phyloP scores from a whole-genome alignment of 2,113 vertebrate genomes.

The Nothocercus julius region DNA sequence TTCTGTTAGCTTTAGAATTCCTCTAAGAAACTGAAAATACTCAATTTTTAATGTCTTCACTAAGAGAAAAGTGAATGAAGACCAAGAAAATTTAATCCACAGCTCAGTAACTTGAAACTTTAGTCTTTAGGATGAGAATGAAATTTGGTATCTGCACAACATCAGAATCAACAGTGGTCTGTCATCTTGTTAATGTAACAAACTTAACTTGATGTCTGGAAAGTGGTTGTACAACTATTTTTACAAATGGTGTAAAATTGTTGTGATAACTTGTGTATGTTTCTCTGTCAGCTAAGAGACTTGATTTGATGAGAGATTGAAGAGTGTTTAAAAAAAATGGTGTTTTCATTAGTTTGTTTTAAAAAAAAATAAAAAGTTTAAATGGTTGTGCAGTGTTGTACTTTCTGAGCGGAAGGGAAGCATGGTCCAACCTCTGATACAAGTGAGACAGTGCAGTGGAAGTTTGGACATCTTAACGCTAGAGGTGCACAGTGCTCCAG shows the following conservation, averaged over 20 bases:
- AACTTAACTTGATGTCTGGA: not conserved
- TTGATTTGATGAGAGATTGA: slow-evolving; percentile 34
- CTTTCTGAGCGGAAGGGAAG: not conserved
- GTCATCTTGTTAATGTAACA: slow-evolving; percentile 15
- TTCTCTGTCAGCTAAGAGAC: slow-evolving; percentile 3
- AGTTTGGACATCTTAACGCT: not conserved
- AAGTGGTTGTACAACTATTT: slow-evolving; percentile 30
- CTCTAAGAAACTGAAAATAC: slow-evolving; percentile 25
- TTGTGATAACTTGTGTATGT: slow-evolving; percentile 41
- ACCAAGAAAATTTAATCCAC: slow-evolving; percentile 33
- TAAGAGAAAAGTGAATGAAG: slow-evolving; percentile 8
- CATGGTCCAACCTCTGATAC: not conserved
- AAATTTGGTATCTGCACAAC: slow-evolving; percentile 36
- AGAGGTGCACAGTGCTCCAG: not conserved
- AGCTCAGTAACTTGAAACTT: slow-evolving; percentile 32
- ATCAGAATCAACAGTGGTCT: not conserved
- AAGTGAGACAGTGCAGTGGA: not conserved
- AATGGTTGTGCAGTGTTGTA: not conserved
- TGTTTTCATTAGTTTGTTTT: not conserved
- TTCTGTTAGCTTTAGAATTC: slow-evolving; percentile 19
- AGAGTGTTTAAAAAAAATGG: not conserved
- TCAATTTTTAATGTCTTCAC: not conserved
- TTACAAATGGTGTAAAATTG: slow-evolving; percentile 30
- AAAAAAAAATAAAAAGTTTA: not conserved
- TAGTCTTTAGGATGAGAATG: slow-evolving; percentile 36